Base-by-base conservation (phyloP, 2,797 vertebrate species). In the Sebastes nivosus region DNA sequence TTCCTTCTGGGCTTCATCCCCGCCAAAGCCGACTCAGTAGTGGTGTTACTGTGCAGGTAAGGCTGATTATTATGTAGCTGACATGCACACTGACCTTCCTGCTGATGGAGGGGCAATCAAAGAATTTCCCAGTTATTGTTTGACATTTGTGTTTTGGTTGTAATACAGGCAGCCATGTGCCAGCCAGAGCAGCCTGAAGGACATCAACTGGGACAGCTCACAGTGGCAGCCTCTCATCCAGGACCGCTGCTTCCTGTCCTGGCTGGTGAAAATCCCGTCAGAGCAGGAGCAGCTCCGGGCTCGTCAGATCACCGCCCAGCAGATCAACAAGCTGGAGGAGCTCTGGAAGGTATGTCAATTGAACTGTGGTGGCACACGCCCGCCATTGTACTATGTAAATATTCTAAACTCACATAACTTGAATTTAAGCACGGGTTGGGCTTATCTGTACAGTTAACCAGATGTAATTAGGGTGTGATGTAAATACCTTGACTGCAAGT, bases 191-290 rank as follows among this genome's bases (percentile, higher is more conserved):
- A 99, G 98, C 92, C 86, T 99, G 81, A 99, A 99, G 95, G 99
- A 99, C 91, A 99, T 99, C 94, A 99, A 99, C 90, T 99, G 99
- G 99, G 99, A 99, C 95, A 99, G 98, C 69, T 99, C 99, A 0
- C 99, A 99, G 94, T 99, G 99, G 99, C 99, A 99, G 90, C 98
- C 98, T 1, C 96, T 99, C 67, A 99, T 99, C 91, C 99, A 99
- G 91, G 99, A 99, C 81, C 98, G 98, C 72, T 99, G 99, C 89
- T 99, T 99, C 93, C 96, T 99, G 18, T 99, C 98, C 0, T 99
- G 98, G 99, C 95, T 99, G 88, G 98, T 99, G 68, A 99, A 99
- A 94, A 99, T 99, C 72, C 99, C 99, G 0, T 99, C 99, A 0
- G 98, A 99, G 90, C 99, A 99, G 94, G 99, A 99, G 87, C 98